phyloP scores from a whole-genome alignment of 2,113 vertebrate genomes.

The Tachuris rubrigastra region DNA sequence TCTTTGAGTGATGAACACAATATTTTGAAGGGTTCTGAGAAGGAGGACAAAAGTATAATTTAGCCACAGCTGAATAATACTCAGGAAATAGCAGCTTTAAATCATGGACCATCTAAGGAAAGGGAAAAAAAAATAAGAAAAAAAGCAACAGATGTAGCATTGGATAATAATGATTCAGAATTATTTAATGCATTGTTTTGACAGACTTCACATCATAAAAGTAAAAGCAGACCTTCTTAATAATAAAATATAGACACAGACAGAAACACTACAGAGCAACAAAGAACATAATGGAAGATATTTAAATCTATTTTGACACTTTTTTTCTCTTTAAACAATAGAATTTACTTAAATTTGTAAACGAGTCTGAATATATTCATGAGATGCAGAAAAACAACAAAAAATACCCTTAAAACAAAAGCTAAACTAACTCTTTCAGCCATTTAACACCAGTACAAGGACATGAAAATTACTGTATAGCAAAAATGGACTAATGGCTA shows the following conservation, averaged over 20 bases:
- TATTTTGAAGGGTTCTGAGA: not conserved
- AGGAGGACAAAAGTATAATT: not conserved
- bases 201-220: slow-evolving; percentile 72
- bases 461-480: not conserved
- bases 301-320: slow-evolving; percentile 73
- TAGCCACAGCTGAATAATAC: not conserved
- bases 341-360: slow-evolving; percentile 62
- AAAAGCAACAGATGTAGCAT: slow-evolving; percentile 30
- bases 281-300: slow-evolving; percentile 68
- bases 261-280: slow-evolving; percentile 62
- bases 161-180: slow-evolving; percentile 66
- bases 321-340: slow-evolving; percentile 60
- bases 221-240: slow-evolving; percentile 69
- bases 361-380: slow-evolving; percentile 51
- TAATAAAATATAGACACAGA: slow-evolving; percentile 72
- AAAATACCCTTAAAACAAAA: not conserved
- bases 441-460: not conserved
- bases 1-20: not conserved
- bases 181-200: slow-evolving; percentile 78
- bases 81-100: slow-evolving; percentile 16
- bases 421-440: not conserved
- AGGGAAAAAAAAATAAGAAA: not conserved
- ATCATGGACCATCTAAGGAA: slow-evolving; percentile 2
- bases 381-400: slow-evolving; percentile 44
- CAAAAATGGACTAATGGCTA: not conserved